These are phyloP conservation scores for Alloscopus bannaensis DNA, from an alignment of 2,888 invertebrate genomes.

Conservation along the genomic window DNA sequence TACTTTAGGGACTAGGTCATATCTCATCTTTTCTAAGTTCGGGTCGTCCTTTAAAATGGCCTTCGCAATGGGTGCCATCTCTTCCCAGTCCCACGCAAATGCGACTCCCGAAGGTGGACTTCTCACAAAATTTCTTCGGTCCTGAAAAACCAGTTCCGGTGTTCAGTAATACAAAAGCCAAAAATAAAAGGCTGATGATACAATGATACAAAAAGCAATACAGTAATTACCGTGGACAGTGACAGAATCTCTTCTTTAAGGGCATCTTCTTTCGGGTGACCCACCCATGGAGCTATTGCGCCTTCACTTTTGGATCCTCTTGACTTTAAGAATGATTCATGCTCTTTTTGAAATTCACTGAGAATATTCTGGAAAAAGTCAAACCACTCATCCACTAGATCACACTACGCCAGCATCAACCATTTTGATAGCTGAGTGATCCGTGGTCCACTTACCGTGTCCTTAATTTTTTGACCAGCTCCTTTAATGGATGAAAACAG, in stretches of 20 bases:
- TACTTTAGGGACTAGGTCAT: conserved; percentile 99
- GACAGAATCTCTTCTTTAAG: conserved; percentile 97
- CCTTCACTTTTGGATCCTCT: conserved; percentile 82
- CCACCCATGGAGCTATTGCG: conserved; percentile 94
- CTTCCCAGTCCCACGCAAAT: conserved; percentile 96
- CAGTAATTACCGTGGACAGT: conserved; percentile 84
- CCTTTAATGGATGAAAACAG: conserved; percentile 97
- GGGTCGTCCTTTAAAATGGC: conserved; percentile 96
- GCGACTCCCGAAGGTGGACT: conserved; percentile 97
- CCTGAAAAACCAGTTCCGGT: conserved; percentile 81
- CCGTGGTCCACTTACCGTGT: conserved; percentile 81
- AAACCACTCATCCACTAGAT: no score
- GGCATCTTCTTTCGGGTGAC: conserved; percentile 94
- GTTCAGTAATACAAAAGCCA: background rate
- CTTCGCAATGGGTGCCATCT: conserved; percentile 94
- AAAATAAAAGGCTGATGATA: background rate
- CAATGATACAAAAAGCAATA: conserved; percentile 10
- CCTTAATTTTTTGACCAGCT: conserved; percentile 93
- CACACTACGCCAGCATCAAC: conserved; percentile 11
- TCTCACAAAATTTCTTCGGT: conserved; percentile 97
- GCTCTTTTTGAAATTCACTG: conserved; percentile 97
- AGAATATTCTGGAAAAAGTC: conserved; percentile 97
- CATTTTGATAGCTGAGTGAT: background rate
- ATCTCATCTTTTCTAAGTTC: conserved; percentile 98
- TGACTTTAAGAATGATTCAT: conserved; percentile 95